A percentile compares a stretch with the other conserved stretches of the same genome.
Evolutionary conservation across 2,888 invertebrate species (phyloP).

Genomic region (Caenorhabditis sp.): DNA sequence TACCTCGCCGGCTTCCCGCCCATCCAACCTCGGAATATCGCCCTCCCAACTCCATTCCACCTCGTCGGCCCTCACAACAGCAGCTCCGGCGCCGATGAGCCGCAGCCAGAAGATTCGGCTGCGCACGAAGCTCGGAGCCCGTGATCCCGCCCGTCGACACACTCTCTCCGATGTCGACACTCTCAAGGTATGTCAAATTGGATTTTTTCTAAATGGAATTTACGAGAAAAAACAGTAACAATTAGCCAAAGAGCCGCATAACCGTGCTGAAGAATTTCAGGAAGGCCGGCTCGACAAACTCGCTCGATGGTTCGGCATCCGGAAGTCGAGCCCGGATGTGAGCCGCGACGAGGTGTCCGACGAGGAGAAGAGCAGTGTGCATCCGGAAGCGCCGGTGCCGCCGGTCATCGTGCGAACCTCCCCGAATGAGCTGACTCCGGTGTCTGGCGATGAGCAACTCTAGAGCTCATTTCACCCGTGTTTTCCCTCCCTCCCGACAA

Average conservation of each 20-base stretch:
- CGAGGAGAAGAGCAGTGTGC: slow-evolving; percentile 1
- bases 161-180: slow-evolving; percentile 72
- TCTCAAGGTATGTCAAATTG: slow-evolving; percentile 56
- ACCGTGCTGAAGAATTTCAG: slow-evolving; percentile 42
- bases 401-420: slow-evolving; percentile 68
- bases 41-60: slow-evolving; percentile 10
- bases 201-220: no score
- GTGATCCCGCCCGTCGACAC: slow-evolving; percentile 68
- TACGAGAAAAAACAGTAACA: background rate
- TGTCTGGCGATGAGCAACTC: slow-evolving; percentile 67
- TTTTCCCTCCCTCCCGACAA: background rate
- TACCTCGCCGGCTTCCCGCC: slow-evolving; percentile 56
- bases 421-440: slow-evolving; percentile 70
- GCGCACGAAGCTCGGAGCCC: slow-evolving; percentile 53
- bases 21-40: slow-evolving; percentile 38
- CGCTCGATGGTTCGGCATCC: slow-evolving; percentile 66
- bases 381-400: slow-evolving; percentile 11
- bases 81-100: slow-evolving; percentile 17
- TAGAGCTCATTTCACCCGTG: slow-evolving; percentile 7
- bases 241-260: background rate
- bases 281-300: slow-evolving; percentile 62
- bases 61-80: background rate
- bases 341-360: slow-evolving; percentile 52
- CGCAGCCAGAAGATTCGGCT: slow-evolving; percentile 71
- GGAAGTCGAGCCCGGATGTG: slow-evolving; percentile 64